Evolutionary conservation across 2,888 invertebrate genomes (phyloP).

Genomic region (Coecobrya sp.): DNA sequence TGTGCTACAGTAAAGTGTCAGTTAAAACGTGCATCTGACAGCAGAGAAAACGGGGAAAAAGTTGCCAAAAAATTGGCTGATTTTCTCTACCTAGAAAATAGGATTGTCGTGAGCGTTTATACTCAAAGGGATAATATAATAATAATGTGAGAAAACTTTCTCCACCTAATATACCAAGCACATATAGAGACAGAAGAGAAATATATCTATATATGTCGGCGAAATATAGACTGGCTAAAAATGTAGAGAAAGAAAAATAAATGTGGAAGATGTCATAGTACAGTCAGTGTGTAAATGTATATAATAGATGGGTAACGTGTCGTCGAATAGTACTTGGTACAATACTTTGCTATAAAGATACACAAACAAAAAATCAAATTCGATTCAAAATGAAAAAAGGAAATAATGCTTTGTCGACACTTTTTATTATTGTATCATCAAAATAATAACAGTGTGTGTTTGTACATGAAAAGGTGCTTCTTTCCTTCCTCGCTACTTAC

Average conservation of each 20-base stretch:
- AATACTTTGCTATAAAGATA: neutral
- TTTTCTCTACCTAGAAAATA: conserved; percentile 39
- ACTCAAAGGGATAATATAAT: conserved; percentile 33
- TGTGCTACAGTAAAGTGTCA: conserved; percentile 18
- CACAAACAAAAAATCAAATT: conserved; percentile 58
- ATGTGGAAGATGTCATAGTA: neutral
- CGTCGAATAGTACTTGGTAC: neutral
- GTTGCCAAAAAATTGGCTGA: conserved; percentile 48
- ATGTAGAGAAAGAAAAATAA: neutral
- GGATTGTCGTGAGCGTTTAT: conserved; percentile 23
- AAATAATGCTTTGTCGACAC: conserved; percentile 46
- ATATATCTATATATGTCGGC: neutral
- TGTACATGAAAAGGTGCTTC: conserved; percentile 16
- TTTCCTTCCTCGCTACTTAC: conserved; percentile 68
- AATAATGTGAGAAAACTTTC: conserved; percentile 12
- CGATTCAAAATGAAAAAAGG: conserved; percentile 53
- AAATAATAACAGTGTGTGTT: conserved; percentile 37
- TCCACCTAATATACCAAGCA: neutral
- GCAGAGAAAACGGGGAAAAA: conserved; percentile 40
- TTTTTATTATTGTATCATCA: conserved; percentile 43
- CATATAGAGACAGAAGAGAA: neutral
- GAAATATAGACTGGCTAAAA: neutral
- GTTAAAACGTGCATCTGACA: conserved; percentile 63
- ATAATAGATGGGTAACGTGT: neutral
- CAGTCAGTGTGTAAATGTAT: neutral